These are phyloP conservation scores for Ischnura elegans DNA, from an alignment of 2,888 invertebrate species.

Conservation along the genomic window DNA sequence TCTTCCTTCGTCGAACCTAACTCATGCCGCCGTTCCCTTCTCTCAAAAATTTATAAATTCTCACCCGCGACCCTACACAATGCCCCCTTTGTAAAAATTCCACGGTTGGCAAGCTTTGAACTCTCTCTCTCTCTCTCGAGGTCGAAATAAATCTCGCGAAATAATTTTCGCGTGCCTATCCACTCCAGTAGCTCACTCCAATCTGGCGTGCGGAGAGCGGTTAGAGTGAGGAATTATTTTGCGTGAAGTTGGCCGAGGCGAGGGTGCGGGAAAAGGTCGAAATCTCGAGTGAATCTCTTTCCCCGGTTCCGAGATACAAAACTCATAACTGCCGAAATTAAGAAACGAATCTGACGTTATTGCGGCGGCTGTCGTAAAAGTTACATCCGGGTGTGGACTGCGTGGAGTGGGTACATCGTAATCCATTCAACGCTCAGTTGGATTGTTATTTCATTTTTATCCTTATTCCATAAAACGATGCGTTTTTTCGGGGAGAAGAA, in stretches of 20 bases:
- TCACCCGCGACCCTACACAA: not conserved
- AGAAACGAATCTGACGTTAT: not conserved
- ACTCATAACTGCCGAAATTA: not conserved
- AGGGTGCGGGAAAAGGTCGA: not conserved
- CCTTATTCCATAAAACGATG: conserved; percentile 9
- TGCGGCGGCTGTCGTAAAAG: not conserved
- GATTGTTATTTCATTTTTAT: no score
- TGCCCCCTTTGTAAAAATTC: not conserved
- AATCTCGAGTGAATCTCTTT: conserved; percentile 1
- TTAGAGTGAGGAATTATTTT: not conserved
- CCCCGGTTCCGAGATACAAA: not conserved
- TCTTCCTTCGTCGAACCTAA: not conserved
- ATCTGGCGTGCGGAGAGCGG: not conserved
- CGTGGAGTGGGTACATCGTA: not conserved
- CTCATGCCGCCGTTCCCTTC: no score
- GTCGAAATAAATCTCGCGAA: not conserved
- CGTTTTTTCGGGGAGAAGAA: not conserved
- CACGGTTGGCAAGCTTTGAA: not conserved
- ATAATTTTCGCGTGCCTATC: not conserved
- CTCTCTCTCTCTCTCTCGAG: not conserved
- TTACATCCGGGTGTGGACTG: not conserved
- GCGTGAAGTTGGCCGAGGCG: not conserved
- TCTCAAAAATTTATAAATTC: not conserved
- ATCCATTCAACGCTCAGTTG: not conserved
- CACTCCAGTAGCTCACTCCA: not conserved